Conservation (phyloP, 92 coral and sea anemone species). For the Porites divaricata region DNA sequence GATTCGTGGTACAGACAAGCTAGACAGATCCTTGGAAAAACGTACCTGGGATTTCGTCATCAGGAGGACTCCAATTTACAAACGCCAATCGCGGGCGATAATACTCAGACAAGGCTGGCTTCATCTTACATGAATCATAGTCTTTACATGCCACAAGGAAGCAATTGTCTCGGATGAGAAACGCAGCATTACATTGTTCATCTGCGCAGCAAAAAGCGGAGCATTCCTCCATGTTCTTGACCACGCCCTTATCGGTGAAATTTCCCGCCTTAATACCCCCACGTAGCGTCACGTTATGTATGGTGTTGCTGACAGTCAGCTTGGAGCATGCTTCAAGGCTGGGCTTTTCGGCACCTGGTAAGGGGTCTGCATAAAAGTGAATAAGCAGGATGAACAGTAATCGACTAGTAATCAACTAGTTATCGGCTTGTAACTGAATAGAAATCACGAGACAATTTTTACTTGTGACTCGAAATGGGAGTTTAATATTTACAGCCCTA, state of each 20-base stretch:
- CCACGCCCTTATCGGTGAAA: conserved; percentile 88
- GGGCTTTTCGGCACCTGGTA: conserved; percentile 66
- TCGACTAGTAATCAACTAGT: no score
- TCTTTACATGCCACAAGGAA: conserved; percentile 94
- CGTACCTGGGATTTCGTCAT: conserved; percentile 76
- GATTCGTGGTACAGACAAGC: no score
- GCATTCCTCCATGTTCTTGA: conserved; percentile 81
- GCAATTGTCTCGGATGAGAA: conserved; percentile 85
- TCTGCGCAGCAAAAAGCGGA: conserved; percentile 90
- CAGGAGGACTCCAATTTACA: conserved; percentile 92
- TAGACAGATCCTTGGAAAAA: background rate
- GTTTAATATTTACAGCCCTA: no score
- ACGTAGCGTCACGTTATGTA: conserved; percentile 81
- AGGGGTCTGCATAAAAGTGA: conserved; percentile 52
- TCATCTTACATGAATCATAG: conserved; percentile 76
- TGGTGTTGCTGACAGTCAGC: conserved; percentile 66
- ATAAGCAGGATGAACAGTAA: no score
- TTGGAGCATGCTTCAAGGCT: conserved; percentile 59
- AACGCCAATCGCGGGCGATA: conserved; percentile 83
- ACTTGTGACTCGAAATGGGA: no score
- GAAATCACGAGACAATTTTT: no score
- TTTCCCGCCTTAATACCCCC: conserved; percentile 91
- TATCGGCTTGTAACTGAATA: no score
- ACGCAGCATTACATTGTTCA: conserved; percentile 82
- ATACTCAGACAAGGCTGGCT: conserved; percentile 79